Base-by-base conservation (phyloP, 2,113 vertebrate genomes). In the Limanda limanda region DNA sequence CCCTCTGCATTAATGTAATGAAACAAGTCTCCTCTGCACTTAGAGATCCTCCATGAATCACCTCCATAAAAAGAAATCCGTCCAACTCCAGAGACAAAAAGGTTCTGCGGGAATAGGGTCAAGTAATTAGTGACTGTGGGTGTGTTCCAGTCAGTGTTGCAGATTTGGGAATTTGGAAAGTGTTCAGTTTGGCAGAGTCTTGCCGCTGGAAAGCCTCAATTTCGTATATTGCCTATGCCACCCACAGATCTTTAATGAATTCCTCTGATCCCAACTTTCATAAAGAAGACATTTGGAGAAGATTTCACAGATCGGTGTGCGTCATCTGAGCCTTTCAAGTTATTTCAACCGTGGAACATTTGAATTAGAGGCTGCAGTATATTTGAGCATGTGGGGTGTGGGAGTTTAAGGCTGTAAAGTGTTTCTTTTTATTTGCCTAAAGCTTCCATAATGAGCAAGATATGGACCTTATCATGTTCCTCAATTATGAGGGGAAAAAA, bases 201-300 rank as follows among this genome's bases (percentile, higher is more conserved):
- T 54, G 56, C 67, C 10, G 27, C 47, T 82, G 78, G 65, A 83
- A 81, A 75, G 73, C 78, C n/a, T 87, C 77, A 25, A 66, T 70
- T 35, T 87, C 55, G 2, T 24, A 23, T 24, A 52, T 80, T 86
- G 80, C 82, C 72, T 81, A 48, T 84, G 74, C 89, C 91, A 88
- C 93, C 92, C 90, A 93, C 92, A 89, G 84, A 87, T 82, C 70
- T 68, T 71, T 87, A 91, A 92, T 86, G 81, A 79, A 90, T 92
- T 92, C 84, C 80, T 91, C 88, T 91, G 86, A 93, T 91, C 87
- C 83, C 59, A 93, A 92, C 88, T 90, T 88, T 87, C 89, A 86
- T 85, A 85, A 88, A 90, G 84, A 79, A 84, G 84, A 88, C 83
- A 69, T 89, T 91, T 85, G 88, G 81, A 87, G 75, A 79, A 79